Conservation (phyloP, 2,113 vertebrate genomes). For the Capreolus pygargus region DNA sequence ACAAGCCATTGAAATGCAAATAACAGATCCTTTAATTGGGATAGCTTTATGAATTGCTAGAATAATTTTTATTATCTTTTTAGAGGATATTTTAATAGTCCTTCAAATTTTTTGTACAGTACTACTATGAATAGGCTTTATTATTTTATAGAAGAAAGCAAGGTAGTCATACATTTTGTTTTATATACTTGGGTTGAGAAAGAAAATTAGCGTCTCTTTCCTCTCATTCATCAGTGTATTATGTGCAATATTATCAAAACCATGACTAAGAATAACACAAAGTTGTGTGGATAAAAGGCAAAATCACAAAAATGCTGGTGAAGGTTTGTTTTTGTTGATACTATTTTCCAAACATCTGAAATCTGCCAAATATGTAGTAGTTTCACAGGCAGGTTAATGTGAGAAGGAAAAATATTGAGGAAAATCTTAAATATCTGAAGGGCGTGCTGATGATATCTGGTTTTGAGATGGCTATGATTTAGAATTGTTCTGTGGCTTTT, state of each 20-base stretch:
- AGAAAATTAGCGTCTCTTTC: background rate
- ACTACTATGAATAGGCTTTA: background rate
- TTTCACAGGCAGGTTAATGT: background rate
- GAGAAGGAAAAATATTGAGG: background rate
- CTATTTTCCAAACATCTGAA: background rate
- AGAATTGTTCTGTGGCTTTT: background rate
- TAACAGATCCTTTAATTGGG: background rate
- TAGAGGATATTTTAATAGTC: background rate
- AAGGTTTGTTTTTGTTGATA: background rate
- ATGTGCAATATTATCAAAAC: background rate
- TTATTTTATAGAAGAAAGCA: background rate
- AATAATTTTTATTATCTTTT: conserved; percentile 17
- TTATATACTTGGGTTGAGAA: conserved; percentile 1
- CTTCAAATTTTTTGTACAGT: conserved; percentile 32
- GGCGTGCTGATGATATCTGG: background rate
- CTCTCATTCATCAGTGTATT: background rate
- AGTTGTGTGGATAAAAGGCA: background rate
- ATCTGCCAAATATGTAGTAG: background rate
- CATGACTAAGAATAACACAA: background rate
- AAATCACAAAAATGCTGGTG: background rate
- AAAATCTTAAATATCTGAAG: background rate
- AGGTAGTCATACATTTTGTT: background rate
- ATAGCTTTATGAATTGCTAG: background rate
- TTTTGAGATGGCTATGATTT: background rate
- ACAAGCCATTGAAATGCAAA: conserved; percentile 39